phyloP scores from a whole-genome alignment of 2,797 vertebrate species.

The Erethizon dorsatum region DNA sequence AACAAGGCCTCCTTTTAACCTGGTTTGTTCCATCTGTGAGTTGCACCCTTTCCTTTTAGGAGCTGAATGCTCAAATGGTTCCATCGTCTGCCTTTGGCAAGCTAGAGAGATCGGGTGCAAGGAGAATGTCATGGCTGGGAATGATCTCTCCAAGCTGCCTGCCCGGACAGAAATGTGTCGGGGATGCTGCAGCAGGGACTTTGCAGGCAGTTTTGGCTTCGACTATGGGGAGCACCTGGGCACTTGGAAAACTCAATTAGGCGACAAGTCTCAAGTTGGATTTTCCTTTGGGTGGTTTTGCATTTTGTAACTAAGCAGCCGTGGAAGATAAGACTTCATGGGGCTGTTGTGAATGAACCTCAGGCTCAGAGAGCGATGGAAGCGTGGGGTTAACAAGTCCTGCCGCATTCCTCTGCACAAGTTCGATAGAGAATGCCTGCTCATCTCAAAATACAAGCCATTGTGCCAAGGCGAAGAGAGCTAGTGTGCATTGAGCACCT shows the following conservation, averaged over 20 bases:
- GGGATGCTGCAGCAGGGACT: background rate
- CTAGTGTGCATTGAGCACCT: too few species aligned
- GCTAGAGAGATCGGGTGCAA: fast-evolving
- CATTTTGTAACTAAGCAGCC: background rate
- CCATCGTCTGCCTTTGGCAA: background rate
- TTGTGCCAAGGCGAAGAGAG: background rate
- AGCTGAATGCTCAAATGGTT: background rate
- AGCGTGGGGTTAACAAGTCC: background rate
- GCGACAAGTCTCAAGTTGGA: background rate
- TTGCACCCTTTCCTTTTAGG: background rate
- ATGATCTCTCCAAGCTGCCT: background rate
- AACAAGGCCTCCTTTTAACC: background rate
- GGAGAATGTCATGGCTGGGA: fast-evolving
- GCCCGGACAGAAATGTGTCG: background rate
- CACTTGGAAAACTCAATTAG: background rate
- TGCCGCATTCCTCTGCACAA: background rate
- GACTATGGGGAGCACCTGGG: background rate
- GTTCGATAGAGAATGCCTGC: background rate
- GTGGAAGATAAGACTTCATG: background rate
- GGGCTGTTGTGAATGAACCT: background rate
- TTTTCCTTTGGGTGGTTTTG: background rate
- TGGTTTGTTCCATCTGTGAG: background rate
- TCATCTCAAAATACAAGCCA: background rate
- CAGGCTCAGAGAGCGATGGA: background rate
- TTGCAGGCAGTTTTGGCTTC: background rate